Base-by-base conservation (phyloP, 2,797 vertebrate genomes). In the Pteropus rufus region DNA sequence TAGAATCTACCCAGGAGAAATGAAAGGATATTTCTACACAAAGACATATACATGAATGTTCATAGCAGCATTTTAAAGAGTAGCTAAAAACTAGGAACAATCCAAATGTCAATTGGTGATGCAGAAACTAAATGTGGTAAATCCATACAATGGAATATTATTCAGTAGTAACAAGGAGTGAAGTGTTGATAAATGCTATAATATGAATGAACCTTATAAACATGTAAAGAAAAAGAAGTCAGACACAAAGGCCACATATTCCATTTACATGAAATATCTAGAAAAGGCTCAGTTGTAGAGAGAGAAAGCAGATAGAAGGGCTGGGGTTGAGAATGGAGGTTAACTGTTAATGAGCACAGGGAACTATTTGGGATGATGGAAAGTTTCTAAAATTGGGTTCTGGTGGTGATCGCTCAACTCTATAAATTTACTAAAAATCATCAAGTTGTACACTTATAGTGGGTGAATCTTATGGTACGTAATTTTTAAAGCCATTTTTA, bases 401-500 rank as follows among this genome's bases (percentile, higher is more conserved):
- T 52, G 7, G 31, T 89, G 23, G 31, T 84, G 44, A 19, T 79
- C 54, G 29, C 15, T 56, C 70, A 93, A 49, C 34, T 87, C 64
- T 79, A 2, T 46, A 60, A 72, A 72, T 49, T 82, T 87, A 62
- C 56, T 29, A 49, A 89, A 69, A 69, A 29, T 69, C 41, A 75
- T 54, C 34, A 29, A 58, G 36, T 36, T 81, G 39, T 84, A 15
- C 5, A 65, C 21, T 80, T 67, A 69, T 0, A 56, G 8, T 19
- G 14, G n/a, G 23, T 36, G 21, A 36, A 65, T 75, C 90, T 85
- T 67, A 46, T 49, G 5, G 52, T 76, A 4, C 23, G 26, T 93
- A 84, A 34, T 89, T 76, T 94, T 91, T 19, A 72, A 69, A 81
- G 21, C 34, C 31, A 58, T 92, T 94, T 89, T 87, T 73, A 54